A percentile compares a stretch with the other conserved stretches of the same genome.
These are phyloP conservation scores for Cichladusa arquata DNA, from an alignment of 2,113 vertebrate genomes.

Conservation along the genomic window DNA sequence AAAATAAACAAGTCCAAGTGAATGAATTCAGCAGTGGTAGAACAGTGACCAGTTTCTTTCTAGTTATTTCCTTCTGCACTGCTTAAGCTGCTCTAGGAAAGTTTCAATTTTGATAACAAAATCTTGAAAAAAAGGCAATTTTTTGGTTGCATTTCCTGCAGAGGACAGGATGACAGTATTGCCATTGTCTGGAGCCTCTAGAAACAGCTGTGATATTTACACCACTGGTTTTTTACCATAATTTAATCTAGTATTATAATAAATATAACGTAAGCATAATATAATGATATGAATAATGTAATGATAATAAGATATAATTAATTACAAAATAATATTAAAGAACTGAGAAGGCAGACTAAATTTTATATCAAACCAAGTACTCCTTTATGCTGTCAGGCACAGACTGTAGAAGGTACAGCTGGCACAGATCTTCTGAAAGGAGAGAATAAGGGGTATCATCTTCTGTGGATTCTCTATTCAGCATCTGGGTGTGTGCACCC, in stretches of 20 bases:
- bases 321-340: not conserved
- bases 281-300: not conserved
- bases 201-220: not conserved
- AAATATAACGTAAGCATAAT: not conserved
- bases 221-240: not conserved
- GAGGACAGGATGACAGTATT: not conserved
- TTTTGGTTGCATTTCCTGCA: not conserved
- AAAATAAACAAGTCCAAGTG: not conserved
- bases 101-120: not conserved
- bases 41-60: not conserved
- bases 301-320: not conserved
- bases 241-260: not conserved
- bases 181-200: not conserved
- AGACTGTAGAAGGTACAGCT: not conserved
- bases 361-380: not conserved
- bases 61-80: not conserved
- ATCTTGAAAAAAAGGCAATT: not conserved
- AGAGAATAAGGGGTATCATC: not conserved
- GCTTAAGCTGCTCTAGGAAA: not conserved
- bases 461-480: not conserved
- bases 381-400: not conserved
- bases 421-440: not conserved
- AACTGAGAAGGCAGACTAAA: not conserved
- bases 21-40: not conserved
- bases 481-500: fast-evolving